Evolutionary conservation across 2,113 vertebrate genomes (phyloP).

Genomic region (Typhlomys cinereus): DNA sequence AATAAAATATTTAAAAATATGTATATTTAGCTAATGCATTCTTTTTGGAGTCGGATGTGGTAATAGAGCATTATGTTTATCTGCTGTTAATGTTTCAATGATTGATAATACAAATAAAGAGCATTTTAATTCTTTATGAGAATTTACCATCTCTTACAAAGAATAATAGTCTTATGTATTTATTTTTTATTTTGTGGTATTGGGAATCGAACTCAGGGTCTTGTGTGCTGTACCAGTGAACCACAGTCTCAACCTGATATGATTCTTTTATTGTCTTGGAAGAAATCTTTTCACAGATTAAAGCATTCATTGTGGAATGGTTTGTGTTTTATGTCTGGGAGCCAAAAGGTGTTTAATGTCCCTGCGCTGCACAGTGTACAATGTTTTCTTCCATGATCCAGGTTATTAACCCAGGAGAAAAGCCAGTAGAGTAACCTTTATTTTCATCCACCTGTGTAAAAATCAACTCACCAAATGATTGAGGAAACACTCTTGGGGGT

Average conservation of each 20-base stretch:
- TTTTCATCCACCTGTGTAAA: not conserved
- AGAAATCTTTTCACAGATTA: slow-evolving; percentile 15
- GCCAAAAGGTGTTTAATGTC: not conserved
- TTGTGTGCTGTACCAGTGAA: accelerated
- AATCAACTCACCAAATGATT: not conserved
- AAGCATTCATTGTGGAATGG: not conserved
- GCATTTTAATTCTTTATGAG: not conserved
- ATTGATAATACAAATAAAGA: slow-evolving; percentile 23
- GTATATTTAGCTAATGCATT: not conserved
- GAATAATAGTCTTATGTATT: not conserved
- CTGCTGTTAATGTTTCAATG: not conserved
- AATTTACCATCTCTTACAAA: not conserved
- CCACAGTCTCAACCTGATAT: not conserved
- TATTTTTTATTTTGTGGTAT: not conserved
- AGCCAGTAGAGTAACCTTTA: not conserved
- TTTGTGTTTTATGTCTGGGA: slow-evolving; percentile 43
- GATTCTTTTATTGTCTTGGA: not conserved
- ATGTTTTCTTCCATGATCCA: not conserved
- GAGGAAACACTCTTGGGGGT: not conserved
- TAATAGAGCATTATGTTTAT: not conserved
- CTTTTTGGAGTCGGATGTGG: not conserved
- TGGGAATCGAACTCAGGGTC: not conserved
- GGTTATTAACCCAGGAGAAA: slow-evolving; percentile 13
- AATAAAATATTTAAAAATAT: not conserved
- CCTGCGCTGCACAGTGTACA: not conserved